phyloP scores from a whole-genome alignment of 1,140 invertebrate species.

The Drosophila trapezifrons region DNA sequence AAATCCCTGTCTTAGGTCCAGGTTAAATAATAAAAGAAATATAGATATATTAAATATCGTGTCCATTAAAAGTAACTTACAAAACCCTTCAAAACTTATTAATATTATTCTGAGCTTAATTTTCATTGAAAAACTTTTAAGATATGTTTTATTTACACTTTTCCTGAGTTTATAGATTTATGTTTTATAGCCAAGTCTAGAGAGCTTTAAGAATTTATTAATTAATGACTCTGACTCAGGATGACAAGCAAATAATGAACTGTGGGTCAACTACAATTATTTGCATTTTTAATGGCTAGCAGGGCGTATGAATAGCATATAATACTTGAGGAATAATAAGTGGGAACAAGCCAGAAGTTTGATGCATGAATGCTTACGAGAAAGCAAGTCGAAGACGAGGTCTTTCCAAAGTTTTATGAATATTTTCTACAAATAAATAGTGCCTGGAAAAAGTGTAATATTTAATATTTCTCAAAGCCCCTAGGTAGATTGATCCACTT shows the following conservation, averaged over 20 bases:
- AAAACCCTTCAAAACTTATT: background rate
- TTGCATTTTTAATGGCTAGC: conserved; percentile 1
- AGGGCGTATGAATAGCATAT: background rate
- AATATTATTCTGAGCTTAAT: background rate
- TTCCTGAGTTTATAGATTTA: background rate
- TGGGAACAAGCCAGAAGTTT: background rate
- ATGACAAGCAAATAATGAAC: conserved; percentile 10
- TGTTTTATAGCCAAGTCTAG: background rate
- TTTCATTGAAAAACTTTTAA: no score
- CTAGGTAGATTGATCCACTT: background rate
- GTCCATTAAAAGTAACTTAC: no score
- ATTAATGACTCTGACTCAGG: background rate
- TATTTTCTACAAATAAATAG: background rate
- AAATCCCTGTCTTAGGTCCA: no score
- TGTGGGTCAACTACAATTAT: conserved; percentile 6
- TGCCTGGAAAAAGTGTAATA: no score
- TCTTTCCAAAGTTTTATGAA: no score
- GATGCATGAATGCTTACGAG: background rate
- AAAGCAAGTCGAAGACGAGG: no score
- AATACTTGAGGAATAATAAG: background rate
- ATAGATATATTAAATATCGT: no score
- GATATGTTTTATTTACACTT: no score
- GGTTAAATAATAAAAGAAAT: no score
- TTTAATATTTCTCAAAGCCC: background rate
- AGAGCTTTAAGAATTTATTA: background rate